These are phyloP conservation scores for Macrobrachium rosenbergii DNA, from an alignment of 1,140 invertebrate species.

Conservation along the genomic window DNA sequence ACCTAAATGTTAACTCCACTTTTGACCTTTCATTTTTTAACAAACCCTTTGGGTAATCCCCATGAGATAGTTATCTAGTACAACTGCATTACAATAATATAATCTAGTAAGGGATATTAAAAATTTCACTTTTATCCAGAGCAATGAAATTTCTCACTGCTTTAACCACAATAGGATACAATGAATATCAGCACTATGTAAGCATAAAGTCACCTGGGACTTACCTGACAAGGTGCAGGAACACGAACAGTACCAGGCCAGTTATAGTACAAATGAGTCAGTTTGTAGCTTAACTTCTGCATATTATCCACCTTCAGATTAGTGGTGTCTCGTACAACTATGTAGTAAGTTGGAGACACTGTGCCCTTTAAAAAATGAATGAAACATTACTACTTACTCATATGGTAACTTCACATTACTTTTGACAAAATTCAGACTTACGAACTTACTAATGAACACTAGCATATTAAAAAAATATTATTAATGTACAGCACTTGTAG, in stretches of 20 bases:
- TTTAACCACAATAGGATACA: not conserved
- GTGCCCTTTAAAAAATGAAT: slow-evolving; percentile 77
- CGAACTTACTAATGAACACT: no score
- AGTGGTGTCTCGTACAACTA: slow-evolving; percentile 83
- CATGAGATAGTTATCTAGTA: no score
- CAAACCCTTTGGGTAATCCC: no score
- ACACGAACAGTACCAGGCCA: slow-evolving; percentile 93
- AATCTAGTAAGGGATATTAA: no score
- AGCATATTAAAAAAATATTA: no score
- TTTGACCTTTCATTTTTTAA: no score
- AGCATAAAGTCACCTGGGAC: not conserved
- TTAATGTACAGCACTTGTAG: no score
- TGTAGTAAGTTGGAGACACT: slow-evolving; percentile 90
- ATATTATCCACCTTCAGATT: slow-evolving; percentile 84
- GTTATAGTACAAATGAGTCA: slow-evolving; percentile 77
- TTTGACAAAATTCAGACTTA: not conserved
- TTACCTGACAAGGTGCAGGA: slow-evolving; percentile 87
- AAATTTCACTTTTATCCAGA: no score
- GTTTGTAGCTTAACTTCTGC: slow-evolving; percentile 88
- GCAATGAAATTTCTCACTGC: not conserved
- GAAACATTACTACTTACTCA: not conserved
- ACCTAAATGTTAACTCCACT: no score
- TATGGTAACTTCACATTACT: not conserved
- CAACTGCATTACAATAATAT: no score
- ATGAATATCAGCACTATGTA: not conserved